phyloP scores from a whole-genome alignment of 2,113 vertebrate genomes.

The Oreocharis arfaki region DNA sequence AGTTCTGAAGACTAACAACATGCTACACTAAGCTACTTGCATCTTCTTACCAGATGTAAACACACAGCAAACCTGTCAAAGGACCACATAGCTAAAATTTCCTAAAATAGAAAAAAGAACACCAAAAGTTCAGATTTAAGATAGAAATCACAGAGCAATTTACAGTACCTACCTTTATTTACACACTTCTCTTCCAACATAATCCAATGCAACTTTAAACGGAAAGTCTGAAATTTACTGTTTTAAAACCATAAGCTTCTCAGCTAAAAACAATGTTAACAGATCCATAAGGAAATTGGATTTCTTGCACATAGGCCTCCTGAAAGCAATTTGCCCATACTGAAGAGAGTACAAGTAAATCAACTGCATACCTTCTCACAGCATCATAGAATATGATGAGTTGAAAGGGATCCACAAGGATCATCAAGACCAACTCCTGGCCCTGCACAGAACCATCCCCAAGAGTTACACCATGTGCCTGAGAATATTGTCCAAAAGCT shows the following conservation, averaged over 20 bases:
- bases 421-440: not conserved
- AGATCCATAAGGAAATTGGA: not conserved
- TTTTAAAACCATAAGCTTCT: not conserved
- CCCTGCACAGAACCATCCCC: not conserved
- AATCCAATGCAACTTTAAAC: not conserved
- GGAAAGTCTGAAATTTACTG: not conserved
- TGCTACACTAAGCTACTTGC: not conserved
- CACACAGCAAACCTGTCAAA: not conserved
- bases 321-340: not conserved
- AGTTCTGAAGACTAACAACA: not conserved
- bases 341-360: not conserved
- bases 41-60: not conserved
- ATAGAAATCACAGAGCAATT: not conserved
- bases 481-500: rapidly evolving
- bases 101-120: not conserved
- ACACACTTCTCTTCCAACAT: not conserved
- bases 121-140: not conserved
- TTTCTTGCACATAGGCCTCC: not conserved
- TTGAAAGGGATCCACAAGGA: not conserved
- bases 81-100: not conserved
- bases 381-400: not conserved
- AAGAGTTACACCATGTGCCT: not conserved
- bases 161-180: not conserved
- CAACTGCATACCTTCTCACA: not conserved
- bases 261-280: not conserved